Percentiles rank a stretch among this genome's conserved stretches.
Evolutionary conservation across 2,797 vertebrate genomes (phyloP).

Genomic region (Helarctos malayanus): DNA sequence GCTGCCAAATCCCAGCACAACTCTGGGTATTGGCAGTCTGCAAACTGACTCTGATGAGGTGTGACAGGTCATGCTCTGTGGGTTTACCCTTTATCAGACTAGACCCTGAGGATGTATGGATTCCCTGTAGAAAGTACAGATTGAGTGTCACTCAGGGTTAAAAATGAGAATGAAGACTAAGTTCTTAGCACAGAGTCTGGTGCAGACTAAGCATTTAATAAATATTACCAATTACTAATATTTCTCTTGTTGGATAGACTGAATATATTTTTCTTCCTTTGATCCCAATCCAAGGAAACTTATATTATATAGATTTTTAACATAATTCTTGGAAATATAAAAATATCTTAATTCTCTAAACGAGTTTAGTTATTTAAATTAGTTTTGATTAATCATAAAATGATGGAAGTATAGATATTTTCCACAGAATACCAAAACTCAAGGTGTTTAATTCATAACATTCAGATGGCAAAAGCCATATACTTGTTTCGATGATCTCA

Average conservation of each 20-base stretch:
- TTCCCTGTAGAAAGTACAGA: constrained; percentile 66
- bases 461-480: neutral
- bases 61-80: neutral
- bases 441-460: neutral
- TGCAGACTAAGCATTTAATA: neutral
- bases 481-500: neutral
- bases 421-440: neutral
- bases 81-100: constrained; percentile 61
- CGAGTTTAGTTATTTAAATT: neutral
- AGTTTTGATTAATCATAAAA: constrained; percentile 45
- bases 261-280: neutral
- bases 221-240: constrained; percentile 41
- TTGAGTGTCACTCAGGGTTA: constrained; percentile 48
- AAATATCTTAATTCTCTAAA: neutral
- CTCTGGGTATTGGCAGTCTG: constrained; percentile 11
- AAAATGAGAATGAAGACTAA: constrained; percentile 60
- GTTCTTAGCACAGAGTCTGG: neutral
- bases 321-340: neutral
- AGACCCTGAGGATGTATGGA: constrained; percentile 43
- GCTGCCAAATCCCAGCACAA: neutral
- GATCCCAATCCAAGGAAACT: neutral
- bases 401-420: neutral
- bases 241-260: neutral
- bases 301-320: neutral
- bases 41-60: constrained; percentile 28